Evolutionary conservation across 2,797 vertebrate genomes (phyloP), one percentile per base, ranked within the genome.

Genomic region (Melanotaenia trifasciata): DNA sequence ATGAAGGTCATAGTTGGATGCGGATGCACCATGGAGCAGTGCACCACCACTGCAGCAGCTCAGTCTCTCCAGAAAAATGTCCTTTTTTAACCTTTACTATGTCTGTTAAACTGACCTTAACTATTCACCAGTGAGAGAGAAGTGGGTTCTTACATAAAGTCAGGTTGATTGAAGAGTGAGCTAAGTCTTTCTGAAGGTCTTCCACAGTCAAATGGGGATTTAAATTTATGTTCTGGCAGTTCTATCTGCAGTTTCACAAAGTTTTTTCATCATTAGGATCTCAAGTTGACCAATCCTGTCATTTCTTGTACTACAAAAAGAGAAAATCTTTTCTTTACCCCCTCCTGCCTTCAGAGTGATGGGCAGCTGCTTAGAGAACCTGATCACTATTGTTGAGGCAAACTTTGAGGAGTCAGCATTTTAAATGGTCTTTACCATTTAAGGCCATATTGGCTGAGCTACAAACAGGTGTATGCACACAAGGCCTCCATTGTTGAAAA

Each of bases 401-500:
- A 50, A 50, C 45, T 50, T 47, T 4, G 8, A 22, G n/a, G n/a
- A 50, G 20, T 50, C 47, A 22, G 8, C 3, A 50, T 50, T 22
- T 22, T n/a, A 50, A 22, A 22, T 11, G 20, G 18, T 57, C n/a
- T 32, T 32, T 9, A 32, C 54, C 64, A 50, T 83, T 63, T 78
- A 51, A 86, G 61, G 43, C 35, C 50, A 13, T 43, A 58, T 73
- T 83, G 83, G 73, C 70, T 78, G 33, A 10, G 68, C 69, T 79
- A 45, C 66, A 83, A 72, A 87, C 79, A 93, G 87, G 86, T 90
- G 80, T 68, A 40, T 20, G 47, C 43, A 83, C 72, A 91, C 89
- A 93, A 86, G 79, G 89, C 36, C 66, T 63, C 68, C 74, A 85
- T 86, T 92, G 89, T 91, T 75, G 35, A 50, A 67, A 82, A 65